Percentiles rank a stretch among this genome's conserved stretches.
These are phyloP conservation scores for Zygothrica quintamaculata DNA, from an alignment of 2,888 invertebrate species.

Conservation along the genomic window DNA sequence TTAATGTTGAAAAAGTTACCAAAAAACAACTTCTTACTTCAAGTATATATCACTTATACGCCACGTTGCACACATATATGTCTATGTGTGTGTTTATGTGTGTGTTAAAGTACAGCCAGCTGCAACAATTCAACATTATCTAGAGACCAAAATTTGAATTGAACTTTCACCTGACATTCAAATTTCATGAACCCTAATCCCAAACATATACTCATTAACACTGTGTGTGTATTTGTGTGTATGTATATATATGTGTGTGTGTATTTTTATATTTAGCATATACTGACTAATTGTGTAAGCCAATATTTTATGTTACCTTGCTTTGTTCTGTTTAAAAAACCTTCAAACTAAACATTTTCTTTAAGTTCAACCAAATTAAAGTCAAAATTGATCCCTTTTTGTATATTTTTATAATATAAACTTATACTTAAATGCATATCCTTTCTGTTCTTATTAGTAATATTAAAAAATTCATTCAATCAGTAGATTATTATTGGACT, in stretches of 20 bases:
- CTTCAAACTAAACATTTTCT: not conserved
- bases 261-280: slow-evolving; percentile 7
- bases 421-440: too few relatives aligned
- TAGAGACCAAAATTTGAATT: slow-evolving; percentile 20
- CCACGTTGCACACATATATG: slow-evolving; percentile 15
- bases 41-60: slow-evolving; percentile 52
- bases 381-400: too few relatives aligned
- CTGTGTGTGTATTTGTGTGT: slow-evolving; percentile 4
- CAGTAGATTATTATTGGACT: too few relatives aligned
- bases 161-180: slow-evolving; percentile 30
- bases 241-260: slow-evolving; percentile 1
- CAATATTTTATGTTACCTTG: slow-evolving; percentile 30
- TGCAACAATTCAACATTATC: slow-evolving; percentile 29
- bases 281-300: slow-evolving; percentile 42
- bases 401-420: not conserved
- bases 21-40: slow-evolving; percentile 46
- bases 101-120: slow-evolving; percentile 3
- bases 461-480: too few relatives aligned
- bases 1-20: slow-evolving; percentile 68
- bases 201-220: slow-evolving; percentile 1
- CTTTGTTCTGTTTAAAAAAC: not conserved
- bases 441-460: too few relatives aligned
- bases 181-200: slow-evolving; percentile 13
- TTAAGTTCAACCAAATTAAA: too few relatives aligned
- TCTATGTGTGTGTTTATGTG: not conserved